Evolutionary conservation across 2,113 vertebrate genomes (phyloP).

Genomic region (Brienomyrus longianalis): DNA sequence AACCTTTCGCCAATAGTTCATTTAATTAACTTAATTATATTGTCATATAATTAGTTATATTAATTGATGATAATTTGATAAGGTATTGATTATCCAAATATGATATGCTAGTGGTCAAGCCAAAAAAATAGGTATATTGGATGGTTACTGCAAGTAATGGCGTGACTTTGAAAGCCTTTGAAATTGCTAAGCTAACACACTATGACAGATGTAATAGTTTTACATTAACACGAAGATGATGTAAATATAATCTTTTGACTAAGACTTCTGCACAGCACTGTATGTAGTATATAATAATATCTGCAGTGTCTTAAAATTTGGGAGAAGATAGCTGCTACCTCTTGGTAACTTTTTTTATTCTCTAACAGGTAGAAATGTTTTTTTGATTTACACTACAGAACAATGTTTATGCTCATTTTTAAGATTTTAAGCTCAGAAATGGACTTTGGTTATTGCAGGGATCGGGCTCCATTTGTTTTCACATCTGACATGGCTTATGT

Average conservation of each 20-base stretch:
- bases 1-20: neutral
- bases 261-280: neutral
- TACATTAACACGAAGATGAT: neutral
- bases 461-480: constrained; percentile 93
- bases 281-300: neutral
- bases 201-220: neutral
- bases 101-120: neutral
- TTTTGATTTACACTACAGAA: neutral
- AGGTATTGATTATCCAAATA: neutral
- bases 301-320: neutral
- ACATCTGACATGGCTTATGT: constrained; percentile 98
- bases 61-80: neutral
- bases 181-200: neutral
- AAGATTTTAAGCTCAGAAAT: neutral
- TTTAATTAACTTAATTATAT: neutral
- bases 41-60: neutral
- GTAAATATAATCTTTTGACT: neutral
- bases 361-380: neutral
- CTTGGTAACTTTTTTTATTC: neutral
- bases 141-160: neutral
- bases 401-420: neutral
- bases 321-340: neutral
- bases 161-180: neutral
- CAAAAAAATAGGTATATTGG: neutral
- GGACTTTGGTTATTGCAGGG: constrained; percentile 54